Evolutionary conservation across 2,113 vertebrate species (phyloP), one percentile per base, ranked within the genome.

Genomic region (Syngnathus typhle): DNA sequence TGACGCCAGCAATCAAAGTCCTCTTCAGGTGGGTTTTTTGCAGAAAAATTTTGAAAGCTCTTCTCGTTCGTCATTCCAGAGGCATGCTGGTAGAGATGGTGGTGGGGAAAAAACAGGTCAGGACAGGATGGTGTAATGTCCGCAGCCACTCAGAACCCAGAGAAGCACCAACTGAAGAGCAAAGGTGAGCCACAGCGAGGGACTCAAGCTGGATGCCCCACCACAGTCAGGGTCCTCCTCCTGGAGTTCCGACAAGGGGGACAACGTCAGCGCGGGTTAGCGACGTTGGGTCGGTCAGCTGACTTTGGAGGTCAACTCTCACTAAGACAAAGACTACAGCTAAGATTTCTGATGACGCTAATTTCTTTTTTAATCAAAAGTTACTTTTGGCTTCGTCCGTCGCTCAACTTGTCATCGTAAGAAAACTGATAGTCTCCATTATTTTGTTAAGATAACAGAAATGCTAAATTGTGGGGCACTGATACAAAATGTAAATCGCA

Each of bases 161-260:
- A 96, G 92, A 64, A 97, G 91, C 38, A 90, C 60, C 80, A 95
- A 38, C 81, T 98, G 96, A 76, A 94, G 82, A 77, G 90, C 87
- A 77, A 91, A 67, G 90, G 92, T 72, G 15, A 92, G 89, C 93
- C 93, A 94, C 19, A 95, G 82, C 0, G 94, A 93, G 12, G 95
- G 92, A 72, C 78, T 95, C 89, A 99, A 78, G 74, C 91, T 80
- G 87, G 94, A 95, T 69, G 89, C 94, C 12, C 94, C 93, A 55
- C 96, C 96, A 61, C 96, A 99, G 85, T 95, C 94, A 0, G 90
- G 88, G 0, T 93, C 91, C 75, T 94, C 82, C 79, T 98, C 95
- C 96, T 99, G 92, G 74, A 16, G 65, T 16, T 13, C 23, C 5
- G 69, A 68, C 77, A 39, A 62, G 62, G 38, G 80, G 32, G 47